These are phyloP conservation scores for Rhyacichthys aspro DNA, from an alignment of 2,797 vertebrate genomes.

Conservation along the genomic window DNA sequence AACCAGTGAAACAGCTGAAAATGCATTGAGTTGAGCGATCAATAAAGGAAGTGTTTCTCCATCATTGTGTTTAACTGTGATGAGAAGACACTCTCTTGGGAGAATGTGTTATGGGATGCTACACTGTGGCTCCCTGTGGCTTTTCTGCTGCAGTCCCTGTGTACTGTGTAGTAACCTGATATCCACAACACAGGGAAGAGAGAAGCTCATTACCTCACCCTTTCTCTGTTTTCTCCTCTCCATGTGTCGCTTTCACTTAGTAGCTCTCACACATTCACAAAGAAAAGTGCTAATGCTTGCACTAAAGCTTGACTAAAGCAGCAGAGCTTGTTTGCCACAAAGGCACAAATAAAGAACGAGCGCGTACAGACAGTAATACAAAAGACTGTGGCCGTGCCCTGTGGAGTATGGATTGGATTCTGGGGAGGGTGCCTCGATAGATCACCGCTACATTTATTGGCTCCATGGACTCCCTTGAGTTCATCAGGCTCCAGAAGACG, in stretches of 20 bases:
- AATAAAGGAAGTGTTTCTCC: slow-evolving; percentile 27
- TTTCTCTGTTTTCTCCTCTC: slow-evolving; percentile 29
- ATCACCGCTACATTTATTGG: slow-evolving; percentile 69
- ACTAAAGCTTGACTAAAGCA: slow-evolving; percentile 22
- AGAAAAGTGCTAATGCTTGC: slow-evolving; percentile 21
- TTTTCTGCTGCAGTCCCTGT: slow-evolving; percentile 36
- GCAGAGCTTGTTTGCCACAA: slow-evolving; percentile 11
- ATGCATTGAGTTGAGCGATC: too few species aligned
- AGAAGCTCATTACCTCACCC: slow-evolving; percentile 38
- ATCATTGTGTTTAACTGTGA: slow-evolving; percentile 37
- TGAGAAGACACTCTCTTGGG: neutral
- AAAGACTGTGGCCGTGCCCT: slow-evolving; percentile 13
- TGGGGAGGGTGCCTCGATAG: slow-evolving; percentile 47
- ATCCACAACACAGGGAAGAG: slow-evolving; percentile 26
- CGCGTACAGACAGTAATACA: slow-evolving; percentile 19
- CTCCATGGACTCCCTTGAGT: slow-evolving; percentile 65
- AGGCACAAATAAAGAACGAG: slow-evolving; percentile 24
- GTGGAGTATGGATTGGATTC: slow-evolving; percentile 56
- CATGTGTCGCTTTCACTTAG: slow-evolving; percentile 40
- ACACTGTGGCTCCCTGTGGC: slow-evolving; percentile 24
- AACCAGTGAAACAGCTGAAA: too few species aligned
- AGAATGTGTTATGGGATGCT: slow-evolving; percentile 23
- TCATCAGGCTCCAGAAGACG: slow-evolving; percentile 61
- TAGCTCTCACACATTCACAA: slow-evolving; percentile 7
- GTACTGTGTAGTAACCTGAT: slow-evolving; percentile 33